A percentile compares a stretch with the other conserved stretches of the same genome.
These are phyloP conservation scores for Halcyon leucocephala DNA, from an alignment of 2,797 vertebrate genomes.

Conservation along the genomic window DNA sequence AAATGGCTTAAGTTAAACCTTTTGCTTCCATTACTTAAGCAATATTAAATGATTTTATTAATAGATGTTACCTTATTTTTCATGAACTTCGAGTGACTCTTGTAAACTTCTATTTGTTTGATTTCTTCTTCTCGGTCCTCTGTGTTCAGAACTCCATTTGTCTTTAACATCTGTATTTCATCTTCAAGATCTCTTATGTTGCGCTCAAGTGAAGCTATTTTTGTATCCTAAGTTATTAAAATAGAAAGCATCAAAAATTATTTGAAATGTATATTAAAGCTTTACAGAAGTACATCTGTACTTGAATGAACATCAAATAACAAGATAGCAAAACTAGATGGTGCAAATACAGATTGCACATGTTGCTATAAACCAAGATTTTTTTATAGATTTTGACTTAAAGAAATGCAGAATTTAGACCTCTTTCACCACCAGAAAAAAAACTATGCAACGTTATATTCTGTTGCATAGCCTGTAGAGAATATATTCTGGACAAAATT, in stretches of 20 bases:
- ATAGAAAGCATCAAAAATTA: not conserved
- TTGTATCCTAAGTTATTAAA: constrained; percentile 87
- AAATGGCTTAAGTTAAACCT: not conserved
- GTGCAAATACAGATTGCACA: not conserved
- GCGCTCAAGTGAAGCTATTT: constrained; percentile 95
- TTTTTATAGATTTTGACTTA: not conserved
- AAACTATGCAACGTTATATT: not conserved
- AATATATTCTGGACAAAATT: not conserved
- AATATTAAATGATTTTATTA: constrained; percentile 29
- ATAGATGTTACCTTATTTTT: constrained; percentile 90
- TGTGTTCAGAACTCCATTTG: constrained; percentile 91
- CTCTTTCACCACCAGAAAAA: not conserved
- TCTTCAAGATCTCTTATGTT: constrained; percentile 97
- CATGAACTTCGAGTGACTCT: constrained; percentile 99
- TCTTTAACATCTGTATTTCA: constrained; percentile 98
- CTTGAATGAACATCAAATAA: not conserved
- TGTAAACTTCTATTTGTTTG: constrained; percentile 99
- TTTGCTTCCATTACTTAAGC: not conserved
- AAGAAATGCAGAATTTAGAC: not conserved
- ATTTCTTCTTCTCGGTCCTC: constrained; percentile 97
- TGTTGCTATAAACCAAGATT: not conserved
- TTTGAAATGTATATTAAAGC: not conserved
- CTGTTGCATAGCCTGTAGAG: not conserved
- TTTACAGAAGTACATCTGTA: not conserved
- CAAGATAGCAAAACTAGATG: not conserved